phyloP scores from a whole-genome alignment of 2,113 vertebrate species.

The Ceyx margarethae region DNA sequence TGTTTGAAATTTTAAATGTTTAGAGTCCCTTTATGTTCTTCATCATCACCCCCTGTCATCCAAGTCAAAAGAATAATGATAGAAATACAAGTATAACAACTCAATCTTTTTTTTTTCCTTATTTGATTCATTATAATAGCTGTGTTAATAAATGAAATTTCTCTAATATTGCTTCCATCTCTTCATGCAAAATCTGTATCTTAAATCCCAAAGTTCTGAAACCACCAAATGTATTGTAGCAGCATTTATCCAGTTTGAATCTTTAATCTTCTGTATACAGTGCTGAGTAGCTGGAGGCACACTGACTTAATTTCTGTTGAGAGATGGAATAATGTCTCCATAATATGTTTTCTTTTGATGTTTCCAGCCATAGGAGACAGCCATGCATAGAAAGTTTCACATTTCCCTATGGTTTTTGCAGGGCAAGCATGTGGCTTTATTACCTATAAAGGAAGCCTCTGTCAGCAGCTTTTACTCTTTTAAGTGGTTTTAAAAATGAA shows the following conservation, averaged over 20 bases:
- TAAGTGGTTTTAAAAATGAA: constrained; percentile 26
- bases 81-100: neutral
- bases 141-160: neutral
- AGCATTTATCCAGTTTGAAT: neutral
- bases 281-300: neutral
- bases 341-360: neutral
- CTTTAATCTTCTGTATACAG: neutral
- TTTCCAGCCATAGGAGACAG: neutral
- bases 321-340: neutral
- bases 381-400: neutral
- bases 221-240: neutral
- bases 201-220: neutral
- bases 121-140: neutral
- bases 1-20: neutral
- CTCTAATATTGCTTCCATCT: neutral
- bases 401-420: neutral
- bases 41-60: neutral
- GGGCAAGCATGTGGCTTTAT: neutral
- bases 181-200: neutral
- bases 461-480: neutral
- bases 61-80: neutral
- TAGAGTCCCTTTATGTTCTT: neutral
- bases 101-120: neutral
- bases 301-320: neutral
- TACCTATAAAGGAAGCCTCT: constrained; percentile 4